phyloP scores from a whole-genome alignment of 2,113 vertebrate genomes.

The Manacus vitellinus region DNA sequence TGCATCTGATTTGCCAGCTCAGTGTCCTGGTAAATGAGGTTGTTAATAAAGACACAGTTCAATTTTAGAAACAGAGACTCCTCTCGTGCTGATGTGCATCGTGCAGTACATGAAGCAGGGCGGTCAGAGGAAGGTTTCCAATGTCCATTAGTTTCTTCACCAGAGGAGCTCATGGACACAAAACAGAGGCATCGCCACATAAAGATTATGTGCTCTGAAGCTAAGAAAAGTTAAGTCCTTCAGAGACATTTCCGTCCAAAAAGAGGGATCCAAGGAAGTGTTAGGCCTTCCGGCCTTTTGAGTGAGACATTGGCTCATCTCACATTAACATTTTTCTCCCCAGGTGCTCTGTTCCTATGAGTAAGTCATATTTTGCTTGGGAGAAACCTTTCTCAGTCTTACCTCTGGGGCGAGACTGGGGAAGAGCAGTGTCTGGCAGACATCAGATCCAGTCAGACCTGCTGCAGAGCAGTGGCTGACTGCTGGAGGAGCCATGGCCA shows the following conservation, averaged over 20 bases:
- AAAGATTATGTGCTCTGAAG: neutral
- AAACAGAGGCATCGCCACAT: neutral
- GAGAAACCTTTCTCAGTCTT: neutral
- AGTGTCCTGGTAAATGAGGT: neutral
- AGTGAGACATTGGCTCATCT: neutral
- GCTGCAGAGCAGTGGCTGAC: neutral
- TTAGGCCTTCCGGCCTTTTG: neutral
- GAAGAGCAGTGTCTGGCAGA: neutral
- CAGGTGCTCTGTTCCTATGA: neutral
- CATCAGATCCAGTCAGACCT: neutral
- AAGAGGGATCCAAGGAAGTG: neutral
- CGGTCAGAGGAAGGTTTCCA: neutral
- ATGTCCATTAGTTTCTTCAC: neutral
- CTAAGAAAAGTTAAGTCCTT: neutral
- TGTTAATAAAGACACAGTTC: constrained; percentile 15
- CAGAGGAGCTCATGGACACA: neutral
- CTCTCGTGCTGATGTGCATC: neutral
- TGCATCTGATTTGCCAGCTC: constrained; percentile 4
- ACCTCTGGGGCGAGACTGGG: neutral
- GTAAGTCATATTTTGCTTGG: neutral
- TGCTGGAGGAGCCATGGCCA: neutral
- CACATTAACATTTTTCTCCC: neutral
- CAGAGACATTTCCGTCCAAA: neutral
- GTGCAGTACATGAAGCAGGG: neutral
- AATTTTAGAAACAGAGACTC: constrained; percentile 29